Base-by-base conservation (phyloP, 2,888 invertebrate genomes). In the Tetropium fuscum region DNA sequence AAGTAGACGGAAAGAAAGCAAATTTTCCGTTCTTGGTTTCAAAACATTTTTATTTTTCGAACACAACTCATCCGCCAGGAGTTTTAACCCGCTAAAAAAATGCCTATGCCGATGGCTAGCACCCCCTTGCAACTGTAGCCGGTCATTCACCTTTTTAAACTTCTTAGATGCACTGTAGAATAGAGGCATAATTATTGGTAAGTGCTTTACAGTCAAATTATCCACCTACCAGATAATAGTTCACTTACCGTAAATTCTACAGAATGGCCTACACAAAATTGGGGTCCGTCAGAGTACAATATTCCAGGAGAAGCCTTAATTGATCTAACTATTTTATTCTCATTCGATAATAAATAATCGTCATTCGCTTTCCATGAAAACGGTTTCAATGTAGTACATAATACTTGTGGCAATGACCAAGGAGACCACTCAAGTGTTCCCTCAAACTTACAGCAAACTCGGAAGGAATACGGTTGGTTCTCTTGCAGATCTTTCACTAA, bases 401-500 rank as follows among this genome's bases (percentile, higher is more conserved):
- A 81, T 7, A 83, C 78, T 60, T 82, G 78, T 3, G 84, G 83
- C 27, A 85, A 72, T 53, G 86, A 86, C 86, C 86, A 87, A 3
- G 84, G 81, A 61, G 83, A 83, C 82, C 84, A 85, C 20, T 78
- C 74, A 0, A 69, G 69, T 10, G 72, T 73, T 1, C 81, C 82
- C 60, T 84, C 83, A 19, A 78, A 80, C 65, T 82, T 81, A 48
- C 86, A 83, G 68, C 85, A 82, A 2, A 87, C 85, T 66, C 86
- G 78, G 69, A 87, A 84, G 2, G 86, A 84, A 72, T 86, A 85
- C 1, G 78, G 73, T 49, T 81, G 79, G 60, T 81, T 76, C 13
- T 82, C 76, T 47, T 78, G 75, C 43, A 87, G 73, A 68, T 85
- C 84, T 71, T 84, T 82, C 5, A 85, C 80, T 34, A 85, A 79